phyloP scores from a whole-genome alignment of 2,113 vertebrate genomes.

The Bombycilla garrulus region DNA sequence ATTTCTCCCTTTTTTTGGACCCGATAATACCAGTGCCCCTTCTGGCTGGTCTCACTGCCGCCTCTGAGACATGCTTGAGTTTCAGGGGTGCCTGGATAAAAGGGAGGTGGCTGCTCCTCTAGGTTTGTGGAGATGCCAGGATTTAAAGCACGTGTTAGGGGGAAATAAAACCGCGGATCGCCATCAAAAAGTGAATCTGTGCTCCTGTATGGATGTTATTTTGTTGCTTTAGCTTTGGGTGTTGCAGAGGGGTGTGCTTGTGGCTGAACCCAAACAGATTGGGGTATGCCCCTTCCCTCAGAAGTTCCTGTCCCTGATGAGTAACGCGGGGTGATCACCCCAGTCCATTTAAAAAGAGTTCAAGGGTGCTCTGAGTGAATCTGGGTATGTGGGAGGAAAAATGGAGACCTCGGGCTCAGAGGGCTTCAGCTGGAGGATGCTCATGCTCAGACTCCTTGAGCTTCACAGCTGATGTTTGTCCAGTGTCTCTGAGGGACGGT shows the following conservation, averaged over 20 bases:
- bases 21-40: accelerated
- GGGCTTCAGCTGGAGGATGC: not conserved
- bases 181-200: not conserved
- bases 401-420: accelerated
- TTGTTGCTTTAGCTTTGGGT: not conserved
- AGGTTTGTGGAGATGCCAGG: not conserved
- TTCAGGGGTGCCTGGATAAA: not conserved
- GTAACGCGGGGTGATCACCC: not conserved
- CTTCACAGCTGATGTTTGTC: not conserved
- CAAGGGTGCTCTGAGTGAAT: not conserved
- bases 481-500: accelerated
- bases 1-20: not conserved
- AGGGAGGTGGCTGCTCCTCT: accelerated
- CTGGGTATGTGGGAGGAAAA: not conserved
- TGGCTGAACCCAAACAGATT: accelerated
- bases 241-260: not conserved
- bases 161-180: not conserved
- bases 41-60: not conserved
- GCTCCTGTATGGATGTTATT: accelerated
- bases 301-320: not conserved
- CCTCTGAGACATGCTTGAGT: not conserved
- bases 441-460: not conserved
- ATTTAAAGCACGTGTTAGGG: not conserved
- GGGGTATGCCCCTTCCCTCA: not conserved
- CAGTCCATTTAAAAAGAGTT: accelerated